Conservation (phyloP, 2,113 vertebrate species). For the Sus scrofa region T2T-Sscrofa CM000824.6:85548001-85548500, state of each 20-base stretch:
- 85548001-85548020: no score
- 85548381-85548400: no score
- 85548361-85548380: background rate
- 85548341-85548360: background rate
- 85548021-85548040: no score
- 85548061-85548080: no score
- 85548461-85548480: no score
- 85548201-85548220: background rate
- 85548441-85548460: no score
- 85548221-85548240: background rate
- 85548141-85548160: background rate
- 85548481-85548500: no score
- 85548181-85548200: background rate
- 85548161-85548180: background rate
- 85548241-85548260: background rate
- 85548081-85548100: no score
- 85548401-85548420: no score
- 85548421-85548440: no score
- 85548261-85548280: background rate
- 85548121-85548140: background rate
- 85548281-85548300: background rate
- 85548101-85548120: background rate
- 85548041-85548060: no score
- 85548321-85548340: slow-evolving; percentile 7
- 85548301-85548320: background rate